These are phyloP conservation scores for Saccostrea glomerata DNA, from an alignment of 1,140 invertebrate genomes.

Conservation along the genomic window DNA sequence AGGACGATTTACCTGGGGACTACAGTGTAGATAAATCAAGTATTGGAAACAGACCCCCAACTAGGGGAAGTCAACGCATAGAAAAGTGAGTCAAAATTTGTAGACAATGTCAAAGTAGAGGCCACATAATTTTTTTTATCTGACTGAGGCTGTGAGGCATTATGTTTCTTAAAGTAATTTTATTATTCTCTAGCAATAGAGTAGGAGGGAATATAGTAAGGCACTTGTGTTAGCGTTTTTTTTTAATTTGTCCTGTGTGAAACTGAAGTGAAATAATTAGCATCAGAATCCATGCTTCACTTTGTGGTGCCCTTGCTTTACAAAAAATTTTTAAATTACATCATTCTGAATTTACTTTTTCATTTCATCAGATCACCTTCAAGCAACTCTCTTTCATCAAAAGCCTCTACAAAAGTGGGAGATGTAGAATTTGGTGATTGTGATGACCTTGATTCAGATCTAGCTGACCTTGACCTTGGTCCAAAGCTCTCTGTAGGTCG, in stretches of 20 bases:
- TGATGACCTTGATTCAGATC: constrained; percentile 72
- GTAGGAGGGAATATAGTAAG: too few relatives aligned
- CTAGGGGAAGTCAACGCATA: constrained; percentile 13
- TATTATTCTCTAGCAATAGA: too few relatives aligned
- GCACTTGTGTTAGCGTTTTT: too few relatives aligned
- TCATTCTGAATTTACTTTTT: background rate
- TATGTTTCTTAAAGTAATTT: too few relatives aligned
- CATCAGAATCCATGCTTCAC: too few relatives aligned
- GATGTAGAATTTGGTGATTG: constrained; percentile 75
- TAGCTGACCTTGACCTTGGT: constrained; percentile 68
- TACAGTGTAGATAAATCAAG: constrained; percentile 71
- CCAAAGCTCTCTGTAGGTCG: constrained; percentile 51
- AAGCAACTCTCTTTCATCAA: constrained; percentile 33
- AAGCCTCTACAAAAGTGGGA: constrained; percentile 56
- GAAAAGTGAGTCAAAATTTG: background rate
- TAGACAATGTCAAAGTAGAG: too few relatives aligned
- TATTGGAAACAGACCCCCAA: constrained; percentile 60
- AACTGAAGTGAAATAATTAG: too few relatives aligned
- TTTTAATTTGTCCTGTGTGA: too few relatives aligned
- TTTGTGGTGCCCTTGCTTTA: too few relatives aligned
- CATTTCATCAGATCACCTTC: constrained; percentile 41
- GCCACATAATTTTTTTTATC: too few relatives aligned
- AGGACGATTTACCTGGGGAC: constrained; percentile 52
- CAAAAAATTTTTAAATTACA: too few relatives aligned
- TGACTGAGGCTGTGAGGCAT: too few relatives aligned